phyloP scores from a whole-genome alignment of 1,140 invertebrate genomes.

The Camponotus pennsylvanicus region DNA sequence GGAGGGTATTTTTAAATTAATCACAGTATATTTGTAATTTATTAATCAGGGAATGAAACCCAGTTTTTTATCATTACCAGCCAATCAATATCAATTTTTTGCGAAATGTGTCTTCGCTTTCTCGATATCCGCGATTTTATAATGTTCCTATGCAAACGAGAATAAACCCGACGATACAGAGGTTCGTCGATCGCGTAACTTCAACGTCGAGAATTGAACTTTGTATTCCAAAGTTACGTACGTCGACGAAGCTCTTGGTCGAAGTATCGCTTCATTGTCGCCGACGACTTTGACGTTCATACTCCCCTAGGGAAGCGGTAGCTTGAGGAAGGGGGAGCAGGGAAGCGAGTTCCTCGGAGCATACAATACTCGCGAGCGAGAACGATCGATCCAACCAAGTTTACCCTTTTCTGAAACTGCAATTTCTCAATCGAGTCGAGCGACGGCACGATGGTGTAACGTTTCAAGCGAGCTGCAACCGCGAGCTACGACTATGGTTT shows the following conservation, averaged over 20 bases:
- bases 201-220: conserved; percentile 6
- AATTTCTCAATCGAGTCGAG: conserved; percentile 51
- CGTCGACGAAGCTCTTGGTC: neutral
- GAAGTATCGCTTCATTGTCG: conserved; percentile 26
- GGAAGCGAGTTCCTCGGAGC: conserved; percentile 32
- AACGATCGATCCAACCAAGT: conserved; percentile 45
- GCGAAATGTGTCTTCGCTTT: neutral
- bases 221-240: conserved; percentile 16
- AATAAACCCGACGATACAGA: conserved; percentile 11
- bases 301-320: neutral
- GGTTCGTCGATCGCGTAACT: conserved; percentile 19
- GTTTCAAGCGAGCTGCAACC: conserved; percentile 45
- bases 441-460: conserved; percentile 8
- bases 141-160: neutral
- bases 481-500: conserved; percentile 36
- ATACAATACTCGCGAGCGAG: conserved; percentile 19
- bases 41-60: neutral
- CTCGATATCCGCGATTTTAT: conserved; percentile 6
- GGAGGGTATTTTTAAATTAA: neutral
- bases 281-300: conserved; percentile 46
- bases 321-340: neutral
- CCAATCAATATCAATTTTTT: conserved; percentile 1
- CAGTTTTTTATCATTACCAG: conserved; percentile 1
- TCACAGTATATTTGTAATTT: neutral
- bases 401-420: conserved; percentile 56